Conservation (phyloP, 2,113 vertebrate genomes). For the Neodon shergylaensis region DNA sequence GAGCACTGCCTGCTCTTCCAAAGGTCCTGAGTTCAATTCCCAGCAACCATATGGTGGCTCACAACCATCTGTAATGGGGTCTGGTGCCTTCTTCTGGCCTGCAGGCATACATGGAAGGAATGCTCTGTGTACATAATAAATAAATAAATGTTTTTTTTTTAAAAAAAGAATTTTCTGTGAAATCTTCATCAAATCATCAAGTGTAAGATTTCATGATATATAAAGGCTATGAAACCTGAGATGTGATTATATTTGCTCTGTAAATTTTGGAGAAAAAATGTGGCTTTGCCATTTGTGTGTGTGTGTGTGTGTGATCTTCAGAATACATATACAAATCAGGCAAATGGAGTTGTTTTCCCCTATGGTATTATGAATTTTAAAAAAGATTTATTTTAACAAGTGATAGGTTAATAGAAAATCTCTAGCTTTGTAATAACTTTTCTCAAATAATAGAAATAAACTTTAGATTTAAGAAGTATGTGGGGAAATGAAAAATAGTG, state of each 20-base stretch:
- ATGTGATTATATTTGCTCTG: slow-evolving; percentile 82
- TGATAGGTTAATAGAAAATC: slow-evolving; percentile 66
- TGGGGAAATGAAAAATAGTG: slow-evolving; percentile 71
- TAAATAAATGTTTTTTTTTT: no score
- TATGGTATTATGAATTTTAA: slow-evolving; percentile 71
- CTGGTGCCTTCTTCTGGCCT: no score
- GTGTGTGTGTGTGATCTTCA: neutral
- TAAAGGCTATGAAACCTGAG: slow-evolving; percentile 49
- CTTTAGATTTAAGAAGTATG: slow-evolving; percentile 72
- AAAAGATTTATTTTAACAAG: slow-evolving; percentile 82
- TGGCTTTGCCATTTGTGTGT: slow-evolving; percentile 23
- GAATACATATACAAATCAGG: slow-evolving; percentile 83
- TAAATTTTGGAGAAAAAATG: slow-evolving; percentile 63
- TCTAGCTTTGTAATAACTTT: slow-evolving; percentile 78
- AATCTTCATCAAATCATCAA: neutral
- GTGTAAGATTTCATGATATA: neutral
- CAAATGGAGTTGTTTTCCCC: slow-evolving; percentile 82
- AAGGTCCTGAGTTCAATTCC: no score
- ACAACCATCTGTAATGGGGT: no score
- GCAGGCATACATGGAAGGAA: no score
- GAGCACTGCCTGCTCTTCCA: no score
- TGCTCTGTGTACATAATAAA: no score
- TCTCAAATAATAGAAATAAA: slow-evolving; percentile 82
- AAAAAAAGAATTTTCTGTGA: neutral
- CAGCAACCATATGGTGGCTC: no score